Evolutionary conservation across 2,888 invertebrate genomes (phyloP).

Genomic region (Tipula unca): DNA sequence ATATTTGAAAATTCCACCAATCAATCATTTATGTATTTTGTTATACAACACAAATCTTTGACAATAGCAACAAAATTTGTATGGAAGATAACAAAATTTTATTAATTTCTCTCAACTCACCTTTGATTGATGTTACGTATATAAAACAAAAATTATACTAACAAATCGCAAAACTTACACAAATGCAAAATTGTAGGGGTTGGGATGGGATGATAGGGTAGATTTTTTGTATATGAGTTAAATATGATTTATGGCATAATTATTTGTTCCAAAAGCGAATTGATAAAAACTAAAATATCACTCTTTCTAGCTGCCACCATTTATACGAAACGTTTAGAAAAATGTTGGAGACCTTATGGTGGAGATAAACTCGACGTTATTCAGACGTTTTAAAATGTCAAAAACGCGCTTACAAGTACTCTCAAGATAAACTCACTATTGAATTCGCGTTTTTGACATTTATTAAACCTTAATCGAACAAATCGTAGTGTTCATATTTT

Average conservation of each 20-base stretch:
- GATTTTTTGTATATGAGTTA: not conserved
- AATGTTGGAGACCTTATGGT: not conserved
- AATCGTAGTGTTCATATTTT: no score
- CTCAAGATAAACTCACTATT: no score
- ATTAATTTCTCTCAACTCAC: not conserved
- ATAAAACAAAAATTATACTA: no score
- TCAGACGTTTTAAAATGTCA: no score
- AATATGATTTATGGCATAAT: not conserved
- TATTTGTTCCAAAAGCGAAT: not conserved
- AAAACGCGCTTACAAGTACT: no score
- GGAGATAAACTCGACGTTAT: no score
- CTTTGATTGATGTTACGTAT: not conserved
- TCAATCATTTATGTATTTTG: not conserved
- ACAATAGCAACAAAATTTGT: not conserved
- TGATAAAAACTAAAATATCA: not conserved
- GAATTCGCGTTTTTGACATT: no score
- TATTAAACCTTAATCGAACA: no score
- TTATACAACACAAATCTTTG: not conserved
- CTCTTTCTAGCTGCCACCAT: not conserved
- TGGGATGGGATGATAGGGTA: not conserved
- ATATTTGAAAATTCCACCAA: not conserved
- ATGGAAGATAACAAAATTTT: not conserved
- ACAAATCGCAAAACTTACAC: not conserved
- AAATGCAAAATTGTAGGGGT: not conserved
- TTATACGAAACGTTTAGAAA: not conserved